phyloP scores from a whole-genome alignment of 1,140 invertebrate species.

The Carposina sasakii region DNA sequence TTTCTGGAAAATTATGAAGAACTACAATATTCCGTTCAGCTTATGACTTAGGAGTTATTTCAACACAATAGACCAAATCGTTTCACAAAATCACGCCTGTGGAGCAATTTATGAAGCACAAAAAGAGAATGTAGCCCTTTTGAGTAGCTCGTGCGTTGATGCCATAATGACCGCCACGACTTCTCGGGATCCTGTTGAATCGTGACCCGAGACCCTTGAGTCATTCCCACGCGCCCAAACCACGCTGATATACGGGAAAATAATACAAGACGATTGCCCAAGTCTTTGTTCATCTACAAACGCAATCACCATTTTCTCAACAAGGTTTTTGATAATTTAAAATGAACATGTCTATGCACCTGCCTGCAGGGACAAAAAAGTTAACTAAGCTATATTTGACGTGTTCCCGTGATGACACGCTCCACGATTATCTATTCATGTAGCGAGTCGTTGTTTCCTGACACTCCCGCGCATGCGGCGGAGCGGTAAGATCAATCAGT shows the following conservation, averaged over 20 bases:
- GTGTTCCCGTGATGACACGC: slow-evolving; percentile 15
- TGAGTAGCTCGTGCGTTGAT: slow-evolving; percentile 12
- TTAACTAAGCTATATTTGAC: slow-evolving; percentile 14
- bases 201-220: slow-evolving; percentile 23
- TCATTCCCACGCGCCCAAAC: slow-evolving; percentile 23
- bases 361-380: slow-evolving; percentile 11
- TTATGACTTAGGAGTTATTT: too few relatives aligned
- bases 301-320: too few relatives aligned
- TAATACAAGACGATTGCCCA: too few relatives aligned
- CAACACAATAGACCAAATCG: too few relatives aligned
- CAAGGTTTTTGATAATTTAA: not conserved
- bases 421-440: slow-evolving; percentile 35
- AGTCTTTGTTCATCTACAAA: too few relatives aligned
- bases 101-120: too few relatives aligned
- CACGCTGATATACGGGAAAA: too few relatives aligned
- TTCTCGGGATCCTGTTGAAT: slow-evolving; percentile 22
- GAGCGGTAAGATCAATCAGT: slow-evolving; percentile 31
- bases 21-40: too few relatives aligned
- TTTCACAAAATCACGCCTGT: too few relatives aligned
- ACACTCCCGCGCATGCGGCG: slow-evolving; percentile 8
- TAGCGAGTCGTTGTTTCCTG: slow-evolving; percentile 31
- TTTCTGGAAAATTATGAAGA: too few relatives aligned
- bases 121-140: too few relatives aligned
- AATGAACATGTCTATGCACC: not conserved
- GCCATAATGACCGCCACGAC: slow-evolving; percentile 30